These are phyloP conservation scores for Nemoura dubitans DNA, from an alignment of 2,888 invertebrate genomes.

Conservation along the genomic window DNA sequence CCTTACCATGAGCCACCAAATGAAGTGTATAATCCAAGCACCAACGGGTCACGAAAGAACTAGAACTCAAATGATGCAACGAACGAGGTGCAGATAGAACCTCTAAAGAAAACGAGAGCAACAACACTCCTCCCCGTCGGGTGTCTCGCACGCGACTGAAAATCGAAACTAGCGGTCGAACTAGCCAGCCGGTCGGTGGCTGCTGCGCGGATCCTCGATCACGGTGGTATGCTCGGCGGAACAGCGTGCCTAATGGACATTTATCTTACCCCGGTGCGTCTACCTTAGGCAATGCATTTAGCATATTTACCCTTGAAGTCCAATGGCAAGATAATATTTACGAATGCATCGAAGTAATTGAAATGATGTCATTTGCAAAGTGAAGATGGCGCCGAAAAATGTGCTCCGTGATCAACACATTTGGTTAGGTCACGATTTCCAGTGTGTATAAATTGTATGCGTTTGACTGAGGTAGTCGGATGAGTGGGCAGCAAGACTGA, in stretches of 20 bases:
- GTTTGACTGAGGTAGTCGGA: too few species aligned
- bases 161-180: neutral
- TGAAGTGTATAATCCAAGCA: neutral
- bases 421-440: too few species aligned
- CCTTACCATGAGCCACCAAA: constrained; percentile 5
- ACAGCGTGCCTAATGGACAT: neutral
- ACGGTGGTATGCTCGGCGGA: neutral
- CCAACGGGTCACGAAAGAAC: neutral
- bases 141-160: neutral
- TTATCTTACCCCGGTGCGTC: neutral
- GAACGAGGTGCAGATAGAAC: too few species aligned
- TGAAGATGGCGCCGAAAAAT: neutral
- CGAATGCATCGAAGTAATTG: neutral
- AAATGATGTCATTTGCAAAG: neutral
- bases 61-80: neutral
- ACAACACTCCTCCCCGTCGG: neutral
- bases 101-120: neutral
- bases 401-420: neutral
- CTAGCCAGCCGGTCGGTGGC: neutral
- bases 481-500: too few species aligned
- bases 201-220: neutral
- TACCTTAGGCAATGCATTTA: neutral
- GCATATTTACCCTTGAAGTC: neutral
- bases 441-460: too few species aligned
- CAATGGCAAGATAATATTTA: too few species aligned